These are phyloP conservation scores for Acrobasis repandana DNA, from an alignment of 2,888 invertebrate genomes.

Conservation along the genomic window DNA sequence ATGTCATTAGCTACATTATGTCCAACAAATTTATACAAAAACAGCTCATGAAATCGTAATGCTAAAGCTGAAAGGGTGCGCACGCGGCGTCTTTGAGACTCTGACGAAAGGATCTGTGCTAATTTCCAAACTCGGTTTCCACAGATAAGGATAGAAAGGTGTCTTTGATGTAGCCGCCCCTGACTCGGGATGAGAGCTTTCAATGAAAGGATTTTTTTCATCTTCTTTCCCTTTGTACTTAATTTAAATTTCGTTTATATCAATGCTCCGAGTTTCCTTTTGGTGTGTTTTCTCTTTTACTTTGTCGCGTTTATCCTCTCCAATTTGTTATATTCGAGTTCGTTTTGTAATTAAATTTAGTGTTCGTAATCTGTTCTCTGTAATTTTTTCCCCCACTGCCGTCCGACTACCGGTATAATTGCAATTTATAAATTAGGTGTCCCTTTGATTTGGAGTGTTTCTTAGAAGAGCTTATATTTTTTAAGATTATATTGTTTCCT, in stretches of 20 bases:
- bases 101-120: conserved; percentile 66
- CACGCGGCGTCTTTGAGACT: conserved; percentile 64
- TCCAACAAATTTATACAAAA: conserved; percentile 65
- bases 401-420: conserved; percentile 71
- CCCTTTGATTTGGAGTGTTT: conserved; percentile 67
- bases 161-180: conserved; percentile 82
- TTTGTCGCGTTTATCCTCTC: conserved; percentile 82
- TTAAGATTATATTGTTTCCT: conserved; percentile 61
- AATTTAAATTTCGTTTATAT: conserved; percentile 84
- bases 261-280: conserved; percentile 82
- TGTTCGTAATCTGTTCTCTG: conserved; percentile 77
- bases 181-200: conserved; percentile 80
- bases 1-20: conserved; percentile 72
- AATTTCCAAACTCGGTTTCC: conserved; percentile 80
- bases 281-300: conserved; percentile 82
- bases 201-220: conserved; percentile 83
- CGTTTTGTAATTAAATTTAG: conserved; percentile 82
- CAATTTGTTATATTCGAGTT: conserved; percentile 81
- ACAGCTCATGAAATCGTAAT: conserved; percentile 69
- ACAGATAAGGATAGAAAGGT: conserved; percentile 77
- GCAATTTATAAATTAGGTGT: conserved; percentile 78
- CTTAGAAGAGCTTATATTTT: conserved; percentile 60
- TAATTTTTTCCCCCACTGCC: conserved; percentile 61
- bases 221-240: conserved; percentile 83
- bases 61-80: conserved; percentile 74